phyloP scores from a whole-genome alignment of 2,888 invertebrate species.

The Sphaerophoria rueppellii region DNA sequence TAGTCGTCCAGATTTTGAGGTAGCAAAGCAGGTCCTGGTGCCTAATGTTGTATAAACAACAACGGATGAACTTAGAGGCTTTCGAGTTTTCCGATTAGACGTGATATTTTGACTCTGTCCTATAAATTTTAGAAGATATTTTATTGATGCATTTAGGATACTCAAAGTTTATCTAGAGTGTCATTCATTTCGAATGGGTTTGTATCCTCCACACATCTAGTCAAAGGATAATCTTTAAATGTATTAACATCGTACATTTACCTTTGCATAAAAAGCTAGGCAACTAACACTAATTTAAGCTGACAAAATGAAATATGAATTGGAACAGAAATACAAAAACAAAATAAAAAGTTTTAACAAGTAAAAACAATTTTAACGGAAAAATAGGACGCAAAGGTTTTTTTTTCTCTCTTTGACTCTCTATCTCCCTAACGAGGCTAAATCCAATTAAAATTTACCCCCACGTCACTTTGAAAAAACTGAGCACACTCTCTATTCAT shows the following conservation, averaged over 20 bases:
- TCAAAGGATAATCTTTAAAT: no score
- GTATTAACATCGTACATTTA: background rate
- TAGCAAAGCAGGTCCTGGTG: no score
- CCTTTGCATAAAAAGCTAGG: background rate
- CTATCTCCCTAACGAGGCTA: constrained; percentile 45
- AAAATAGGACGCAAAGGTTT: constrained; percentile 30
- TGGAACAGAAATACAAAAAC: background rate
- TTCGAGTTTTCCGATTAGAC: no score
- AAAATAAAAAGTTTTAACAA: background rate
- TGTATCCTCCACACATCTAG: no score
- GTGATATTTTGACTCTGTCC: no score
- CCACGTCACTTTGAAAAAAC: constrained; percentile 57
- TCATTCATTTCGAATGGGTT: no score
- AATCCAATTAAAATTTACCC: constrained; percentile 70
- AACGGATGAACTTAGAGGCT: no score
- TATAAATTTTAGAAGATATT: no score
- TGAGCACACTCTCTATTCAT: constrained; percentile 50
- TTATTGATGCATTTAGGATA: no score
- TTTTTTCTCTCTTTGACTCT: background rate
- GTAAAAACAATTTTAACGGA: constrained; percentile 25
- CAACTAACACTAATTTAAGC: background rate
- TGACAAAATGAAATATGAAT: constrained; percentile 1
- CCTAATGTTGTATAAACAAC: no score
- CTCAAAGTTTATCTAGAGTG: no score
- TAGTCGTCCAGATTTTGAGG: no score